Evolutionary conservation across 2,888 invertebrate species (phyloP).

Genomic region (Poecilus cupreus): DNA sequence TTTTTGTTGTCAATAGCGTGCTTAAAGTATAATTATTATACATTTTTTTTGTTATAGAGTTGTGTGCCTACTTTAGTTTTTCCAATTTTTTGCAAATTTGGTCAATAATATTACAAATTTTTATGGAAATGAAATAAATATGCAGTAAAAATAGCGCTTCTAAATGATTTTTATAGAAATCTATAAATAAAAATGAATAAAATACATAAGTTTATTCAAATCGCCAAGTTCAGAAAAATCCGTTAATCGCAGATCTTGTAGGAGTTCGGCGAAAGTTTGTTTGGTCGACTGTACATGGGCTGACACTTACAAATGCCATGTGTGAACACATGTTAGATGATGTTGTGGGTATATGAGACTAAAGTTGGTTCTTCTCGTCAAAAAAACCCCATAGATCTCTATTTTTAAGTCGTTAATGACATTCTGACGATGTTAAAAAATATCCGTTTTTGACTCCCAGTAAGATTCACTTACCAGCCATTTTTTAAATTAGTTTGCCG

Average conservation of each 20-base stretch:
- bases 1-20: too few species aligned
- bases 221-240: neutral
- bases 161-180: too few species aligned
- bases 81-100: too few species aligned
- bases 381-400: conserved; percentile 54
- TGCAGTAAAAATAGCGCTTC: too few species aligned
- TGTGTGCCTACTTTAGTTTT: too few species aligned
- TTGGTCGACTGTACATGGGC: conserved; percentile 65
- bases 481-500: conserved; percentile 18
- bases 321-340: conserved; percentile 70
- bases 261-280: conserved; percentile 40
- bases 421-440: conserved; percentile 46
- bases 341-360: conserved; percentile 60
- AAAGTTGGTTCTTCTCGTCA: conserved; percentile 45
- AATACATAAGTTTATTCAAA: neutral
- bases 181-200: neutral
- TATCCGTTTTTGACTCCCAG: conserved; percentile 39
- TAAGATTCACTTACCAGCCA: neutral
- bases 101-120: too few species aligned
- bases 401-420: conserved; percentile 55
- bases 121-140: too few species aligned
- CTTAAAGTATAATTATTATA: too few species aligned
- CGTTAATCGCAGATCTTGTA: neutral
- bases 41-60: too few species aligned
- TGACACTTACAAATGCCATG: conserved; percentile 68